These are phyloP conservation scores for Amiota minor DNA, from an alignment of 2,888 invertebrate species.

Conservation along the genomic window DNA sequence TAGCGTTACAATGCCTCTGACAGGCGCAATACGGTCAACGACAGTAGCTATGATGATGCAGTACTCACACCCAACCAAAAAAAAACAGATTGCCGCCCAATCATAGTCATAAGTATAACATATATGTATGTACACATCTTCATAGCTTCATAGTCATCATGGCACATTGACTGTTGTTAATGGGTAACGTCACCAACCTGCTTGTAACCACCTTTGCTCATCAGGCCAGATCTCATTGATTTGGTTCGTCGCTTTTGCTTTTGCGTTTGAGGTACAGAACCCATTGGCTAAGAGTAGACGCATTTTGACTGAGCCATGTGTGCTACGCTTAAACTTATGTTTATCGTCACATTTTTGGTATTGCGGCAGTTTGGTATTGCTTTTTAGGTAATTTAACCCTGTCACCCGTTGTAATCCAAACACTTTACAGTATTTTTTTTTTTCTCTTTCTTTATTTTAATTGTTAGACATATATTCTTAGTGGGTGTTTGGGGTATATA, in stretches of 20 bases:
- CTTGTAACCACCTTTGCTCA: not conserved
- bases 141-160: not conserved
- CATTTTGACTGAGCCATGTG: slow-evolving; percentile 5
- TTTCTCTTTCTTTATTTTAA: not conserved
- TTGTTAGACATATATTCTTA: not conserved
- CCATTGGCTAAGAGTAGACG: not conserved
- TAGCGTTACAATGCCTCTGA: slow-evolving; percentile 70
- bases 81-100: not conserved
- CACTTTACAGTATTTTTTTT: not conserved
- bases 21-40: slow-evolving; percentile 60
- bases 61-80: too few relatives aligned
- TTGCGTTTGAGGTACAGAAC: not conserved
- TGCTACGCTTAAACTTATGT: slow-evolving; percentile 5
- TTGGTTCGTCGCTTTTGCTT: not conserved
- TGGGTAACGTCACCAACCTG: too few relatives aligned
- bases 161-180: slow-evolving; percentile 7
- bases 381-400: not conserved
- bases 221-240: slow-evolving; percentile 21
- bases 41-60: not conserved
- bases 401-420: not conserved
- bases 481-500: not conserved
- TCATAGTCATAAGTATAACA: not conserved
- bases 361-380: not conserved
- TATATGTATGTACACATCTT: not conserved
- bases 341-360: not conserved